Conservation (phyloP, 1,140 invertebrate genomes). For the Hyles vespertilio region DNA sequence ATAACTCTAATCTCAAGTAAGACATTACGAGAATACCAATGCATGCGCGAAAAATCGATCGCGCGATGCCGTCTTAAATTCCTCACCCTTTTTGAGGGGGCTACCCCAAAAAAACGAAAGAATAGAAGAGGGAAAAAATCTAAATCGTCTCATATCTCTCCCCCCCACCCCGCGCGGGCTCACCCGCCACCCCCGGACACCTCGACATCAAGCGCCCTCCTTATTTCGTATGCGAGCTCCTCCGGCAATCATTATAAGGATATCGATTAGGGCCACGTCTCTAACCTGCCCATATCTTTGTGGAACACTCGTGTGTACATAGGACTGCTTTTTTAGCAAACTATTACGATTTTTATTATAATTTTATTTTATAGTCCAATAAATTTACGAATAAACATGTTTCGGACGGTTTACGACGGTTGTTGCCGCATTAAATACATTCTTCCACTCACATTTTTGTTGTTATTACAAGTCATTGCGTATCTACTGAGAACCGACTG, state of each 20-base stretch:
- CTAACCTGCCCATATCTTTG: slow-evolving; percentile 69
- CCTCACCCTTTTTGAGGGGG: slow-evolving; percentile 72
- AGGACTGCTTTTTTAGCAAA: slow-evolving; percentile 23
- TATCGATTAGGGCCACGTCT: slow-evolving; percentile 71
- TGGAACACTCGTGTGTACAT: slow-evolving; percentile 57
- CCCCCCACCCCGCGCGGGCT: slow-evolving; percentile 36
- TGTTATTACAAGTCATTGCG: too few species aligned
- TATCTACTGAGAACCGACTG: too few species aligned
- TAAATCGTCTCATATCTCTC: slow-evolving; percentile 75
- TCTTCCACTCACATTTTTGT: too few species aligned
- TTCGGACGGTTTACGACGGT: too few species aligned
- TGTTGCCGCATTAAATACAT: too few species aligned
- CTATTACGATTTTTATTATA: slow-evolving; percentile 11
- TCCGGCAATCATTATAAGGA: slow-evolving; percentile 73
- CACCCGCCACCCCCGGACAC: slow-evolving; percentile 50
- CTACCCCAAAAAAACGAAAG: slow-evolving; percentile 74
- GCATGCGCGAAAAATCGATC: slow-evolving; percentile 74
- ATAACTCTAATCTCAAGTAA: slow-evolving; percentile 73
- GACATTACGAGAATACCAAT: slow-evolving; percentile 75
- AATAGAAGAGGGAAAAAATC: slow-evolving; percentile 75
- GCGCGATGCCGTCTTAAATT: slow-evolving; percentile 68
- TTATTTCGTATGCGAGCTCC: slow-evolving; percentile 75
- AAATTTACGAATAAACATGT: too few species aligned
- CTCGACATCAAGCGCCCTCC: slow-evolving; percentile 66
- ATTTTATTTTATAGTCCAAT: slow-evolving; percentile 5